A percentile compares a stretch with the other conserved stretches of the same genome.
These are phyloP conservation scores for Tichodroma muraria DNA, from an alignment of 2,113 vertebrate species.

Conservation along the genomic window DNA sequence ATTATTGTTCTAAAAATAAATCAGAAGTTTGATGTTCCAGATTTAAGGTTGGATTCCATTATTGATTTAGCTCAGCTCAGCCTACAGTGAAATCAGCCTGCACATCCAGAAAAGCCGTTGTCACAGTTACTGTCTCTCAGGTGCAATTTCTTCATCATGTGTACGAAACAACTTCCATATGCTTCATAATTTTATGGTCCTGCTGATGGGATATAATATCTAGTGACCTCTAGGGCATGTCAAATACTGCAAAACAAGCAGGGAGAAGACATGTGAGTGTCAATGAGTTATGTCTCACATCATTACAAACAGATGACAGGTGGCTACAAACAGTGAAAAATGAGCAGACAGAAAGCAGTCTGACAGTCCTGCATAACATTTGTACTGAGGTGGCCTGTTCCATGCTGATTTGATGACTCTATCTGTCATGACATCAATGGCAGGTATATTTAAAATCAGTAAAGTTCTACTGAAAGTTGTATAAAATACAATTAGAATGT, in stretches of 20 bases:
- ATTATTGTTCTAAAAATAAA: neutral
- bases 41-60: neutral
- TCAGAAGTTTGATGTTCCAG: neutral
- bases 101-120: neutral
- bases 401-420: rapidly evolving
- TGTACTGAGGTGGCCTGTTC: neutral
- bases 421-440: neutral
- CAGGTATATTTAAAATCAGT: neutral
- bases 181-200: neutral
- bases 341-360: neutral
- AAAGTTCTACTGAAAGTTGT: neutral
- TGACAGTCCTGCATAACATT: neutral
- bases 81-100: neutral
- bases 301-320: neutral
- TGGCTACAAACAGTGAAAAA: neutral
- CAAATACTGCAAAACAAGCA: neutral
- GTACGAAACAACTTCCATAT: neutral
- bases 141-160: neutral
- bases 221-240: neutral
- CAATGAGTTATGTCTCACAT: neutral
- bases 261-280: neutral
- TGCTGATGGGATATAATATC: neutral
- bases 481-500: neutral
- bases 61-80: neutral
- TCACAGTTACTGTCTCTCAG: neutral